Conservation (phyloP, 2,888 invertebrate genomes). For the Cyclophora albipunctata region DNA sequence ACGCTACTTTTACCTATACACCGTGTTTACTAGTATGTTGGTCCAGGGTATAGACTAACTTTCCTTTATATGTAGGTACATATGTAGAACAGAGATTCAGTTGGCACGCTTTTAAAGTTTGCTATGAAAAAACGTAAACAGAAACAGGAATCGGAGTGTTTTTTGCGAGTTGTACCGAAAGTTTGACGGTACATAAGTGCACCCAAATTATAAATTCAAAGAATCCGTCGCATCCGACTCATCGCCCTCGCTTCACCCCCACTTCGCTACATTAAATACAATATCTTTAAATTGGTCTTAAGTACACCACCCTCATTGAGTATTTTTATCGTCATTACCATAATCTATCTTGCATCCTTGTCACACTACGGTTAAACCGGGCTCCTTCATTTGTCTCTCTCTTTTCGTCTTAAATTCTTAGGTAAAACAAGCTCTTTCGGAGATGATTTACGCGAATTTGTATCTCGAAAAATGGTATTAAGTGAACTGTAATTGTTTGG, state of each 20-base stretch:
- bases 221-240: slow-evolving; percentile 41
- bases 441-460: slow-evolving; percentile 46
- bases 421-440: slow-evolving; percentile 55
- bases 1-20: too few species aligned
- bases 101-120: too few species aligned
- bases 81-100: too few species aligned
- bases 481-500: slow-evolving; percentile 50
- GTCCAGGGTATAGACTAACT: too few species aligned
- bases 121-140: too few species aligned
- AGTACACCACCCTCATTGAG: slow-evolving; percentile 66
- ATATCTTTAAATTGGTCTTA: slow-evolving; percentile 72
- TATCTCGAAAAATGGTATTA: slow-evolving; percentile 54
- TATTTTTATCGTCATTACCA: slow-evolving; percentile 70
- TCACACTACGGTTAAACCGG: slow-evolving; percentile 20
- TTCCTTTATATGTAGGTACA: too few species aligned
- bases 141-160: too few species aligned
- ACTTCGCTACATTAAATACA: slow-evolving; percentile 65
- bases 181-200: slow-evolving; percentile 33
- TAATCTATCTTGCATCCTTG: slow-evolving; percentile 50
- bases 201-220: slow-evolving; percentile 63
- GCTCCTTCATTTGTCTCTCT: slow-evolving; percentile 30
- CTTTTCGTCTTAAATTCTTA: slow-evolving; percentile 42
- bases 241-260: slow-evolving; percentile 30
- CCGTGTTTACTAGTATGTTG: too few species aligned
- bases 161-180: too few species aligned